phyloP scores from a whole-genome alignment of 2,113 vertebrate genomes.

The Vulpes ferrilata region DNA sequence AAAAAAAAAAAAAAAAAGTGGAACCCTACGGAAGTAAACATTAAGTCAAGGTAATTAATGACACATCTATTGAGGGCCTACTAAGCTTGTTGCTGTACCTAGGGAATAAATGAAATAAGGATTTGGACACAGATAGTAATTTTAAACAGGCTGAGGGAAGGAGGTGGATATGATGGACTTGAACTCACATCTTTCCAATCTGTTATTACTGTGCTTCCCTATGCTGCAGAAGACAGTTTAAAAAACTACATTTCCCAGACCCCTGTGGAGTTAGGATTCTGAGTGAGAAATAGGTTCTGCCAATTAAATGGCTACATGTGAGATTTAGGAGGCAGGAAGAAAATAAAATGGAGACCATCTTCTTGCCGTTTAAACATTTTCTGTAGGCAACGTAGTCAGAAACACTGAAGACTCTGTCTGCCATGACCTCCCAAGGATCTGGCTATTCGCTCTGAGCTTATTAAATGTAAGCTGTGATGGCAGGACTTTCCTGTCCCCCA shows the following conservation, averaged over 20 bases:
- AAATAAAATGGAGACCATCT: slow-evolving; percentile 11
- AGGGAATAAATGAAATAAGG: background rate
- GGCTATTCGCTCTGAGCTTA: background rate
- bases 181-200: background rate
- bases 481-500: background rate
- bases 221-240: background rate
- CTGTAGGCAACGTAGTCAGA: background rate
- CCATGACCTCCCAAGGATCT: background rate
- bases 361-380: background rate
- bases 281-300: background rate
- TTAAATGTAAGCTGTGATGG: background rate
- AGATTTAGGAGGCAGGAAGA: background rate
- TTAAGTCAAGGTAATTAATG: background rate
- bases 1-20: background rate
- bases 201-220: background rate
- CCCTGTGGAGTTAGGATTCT: background rate
- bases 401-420: background rate
- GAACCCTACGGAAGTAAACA: background rate
- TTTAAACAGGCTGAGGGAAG: background rate
- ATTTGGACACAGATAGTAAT: background rate
- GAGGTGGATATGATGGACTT: background rate
- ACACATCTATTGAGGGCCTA: background rate
- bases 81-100: background rate
- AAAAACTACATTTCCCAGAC: slow-evolving; percentile 37
- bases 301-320: background rate